These are phyloP conservation scores for Microcebus griseorufus DNA, from an alignment of 2,113 vertebrate genomes.

Conservation along the genomic window DNA sequence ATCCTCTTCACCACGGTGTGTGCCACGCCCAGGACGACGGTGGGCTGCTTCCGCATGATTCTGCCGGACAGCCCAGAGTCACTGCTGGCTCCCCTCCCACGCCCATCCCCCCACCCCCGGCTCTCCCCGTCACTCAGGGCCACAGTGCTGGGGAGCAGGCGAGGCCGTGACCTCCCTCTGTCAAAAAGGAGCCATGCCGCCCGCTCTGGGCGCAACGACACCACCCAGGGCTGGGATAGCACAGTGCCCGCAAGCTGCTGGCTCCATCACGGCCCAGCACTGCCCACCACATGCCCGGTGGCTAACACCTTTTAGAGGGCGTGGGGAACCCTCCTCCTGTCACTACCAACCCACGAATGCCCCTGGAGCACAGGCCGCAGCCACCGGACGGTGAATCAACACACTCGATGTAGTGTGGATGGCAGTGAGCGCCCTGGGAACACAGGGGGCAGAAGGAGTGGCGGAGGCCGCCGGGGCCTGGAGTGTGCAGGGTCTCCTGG, in stretches of 20 bases:
- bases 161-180: not conserved
- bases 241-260: fast-evolving
- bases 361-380: not conserved
- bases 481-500: not conserved
- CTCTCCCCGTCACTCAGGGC: not conserved
- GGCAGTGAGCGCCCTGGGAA: not conserved
- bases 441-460: not conserved
- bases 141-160: not conserved
- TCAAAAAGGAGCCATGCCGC: not conserved
- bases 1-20: conserved; percentile 93
- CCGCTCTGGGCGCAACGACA: fast-evolving
- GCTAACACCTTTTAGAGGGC: not conserved
- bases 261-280: not conserved
- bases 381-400: fast-evolving
- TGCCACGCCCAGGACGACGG: conserved; percentile 92
- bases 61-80: conserved; percentile 74
- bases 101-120: fast-evolving
- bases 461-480: fast-evolving
- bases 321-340: fast-evolving
- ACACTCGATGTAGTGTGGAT: fast-evolving
- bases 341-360: not conserved
- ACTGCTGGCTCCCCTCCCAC: fast-evolving
- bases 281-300: not conserved
- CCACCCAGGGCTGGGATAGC: too few species aligned
- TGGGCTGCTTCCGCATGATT: conserved; percentile 94